phyloP scores from a whole-genome alignment of 2,888 invertebrate species.

The Crocallis elinguaria region DNA sequence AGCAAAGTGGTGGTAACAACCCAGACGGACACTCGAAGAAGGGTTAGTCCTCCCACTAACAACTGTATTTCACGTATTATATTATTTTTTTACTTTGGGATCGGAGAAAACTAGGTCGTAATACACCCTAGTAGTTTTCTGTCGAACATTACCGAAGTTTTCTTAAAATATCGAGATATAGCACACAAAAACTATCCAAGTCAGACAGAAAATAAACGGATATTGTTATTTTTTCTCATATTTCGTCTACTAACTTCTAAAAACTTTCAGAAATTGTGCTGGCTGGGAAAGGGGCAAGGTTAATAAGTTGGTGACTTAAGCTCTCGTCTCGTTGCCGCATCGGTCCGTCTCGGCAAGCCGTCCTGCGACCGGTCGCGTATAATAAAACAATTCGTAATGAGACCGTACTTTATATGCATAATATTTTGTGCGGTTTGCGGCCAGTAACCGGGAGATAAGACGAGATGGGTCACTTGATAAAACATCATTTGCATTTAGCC shows the following conservation, averaged over 20 bases:
- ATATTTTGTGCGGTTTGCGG: conserved; percentile 30
- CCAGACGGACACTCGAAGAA: too few species aligned
- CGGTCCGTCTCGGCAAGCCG: neutral
- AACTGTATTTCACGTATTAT: too few species aligned
- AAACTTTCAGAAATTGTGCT: conserved; percentile 13
- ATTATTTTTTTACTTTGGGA: too few species aligned
- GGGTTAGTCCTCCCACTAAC: too few species aligned
- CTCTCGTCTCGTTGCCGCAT: conserved; percentile 2
- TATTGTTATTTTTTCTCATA: conserved; percentile 2
- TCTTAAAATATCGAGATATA: conserved; percentile 6
- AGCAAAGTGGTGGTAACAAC: too few species aligned
- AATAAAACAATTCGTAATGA: conserved; percentile 33
- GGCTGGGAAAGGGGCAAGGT: conserved; percentile 22
- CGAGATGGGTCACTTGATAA: conserved; percentile 30
- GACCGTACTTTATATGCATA: conserved; percentile 28
- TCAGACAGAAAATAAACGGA: neutral
- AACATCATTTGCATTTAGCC: conserved; percentile 30
- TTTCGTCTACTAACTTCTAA: neutral
- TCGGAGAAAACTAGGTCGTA: neutral
- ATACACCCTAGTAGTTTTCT: neutral
- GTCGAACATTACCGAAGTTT: conserved; percentile 6
- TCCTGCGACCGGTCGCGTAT: conserved; percentile 19
- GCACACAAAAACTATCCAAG: conserved; percentile 2
- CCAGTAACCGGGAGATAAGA: conserved; percentile 29
- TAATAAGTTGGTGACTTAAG: conserved; percentile 19